Evolutionary conservation across 2,888 invertebrate genomes (phyloP), one percentile per base, ranked within the genome.

Genomic region (Melieria omissa): DNA sequence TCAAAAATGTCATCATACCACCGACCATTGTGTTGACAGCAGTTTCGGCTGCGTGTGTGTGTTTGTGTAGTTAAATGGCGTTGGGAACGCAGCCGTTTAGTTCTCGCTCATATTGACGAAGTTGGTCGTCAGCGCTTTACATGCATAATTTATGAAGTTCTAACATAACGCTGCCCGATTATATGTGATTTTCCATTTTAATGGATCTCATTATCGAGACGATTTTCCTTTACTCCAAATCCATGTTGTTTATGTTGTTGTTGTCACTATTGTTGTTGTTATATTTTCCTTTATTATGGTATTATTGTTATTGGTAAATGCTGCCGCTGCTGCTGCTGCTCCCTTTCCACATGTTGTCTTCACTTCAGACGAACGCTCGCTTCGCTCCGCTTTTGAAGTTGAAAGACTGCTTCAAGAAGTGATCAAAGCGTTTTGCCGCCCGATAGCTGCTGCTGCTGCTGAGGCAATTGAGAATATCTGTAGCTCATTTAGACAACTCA

Each of bases 401-500:
- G 41, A 42, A 57, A 16, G 29, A 9, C 44, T 55, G 57, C 57
- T 65, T 29, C 14, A 65, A 55, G n/a, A 54, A 55, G 4, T 71
- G 71, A 71, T 71, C 71, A 71, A 71, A 71, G 71, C 57, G 10
- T 49, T 57, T 42, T 65, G 55, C 72, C 72, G 72, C 60, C 65
- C 44, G 12, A 64, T 70, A 55, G 63, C 46, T 42, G 54, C 54
- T 16, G 29, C 68, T 54, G 16, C 46, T n/a, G 16, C 65, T 16
- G 46, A 29, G 63, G 71, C 71, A 65, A 71, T 61, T 55, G 71
- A 62, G 70, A 64, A 74, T 46, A 68, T 64, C 65, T 70, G 44
- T 29, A 44, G 6, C 16, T 49, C 46, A 55, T 55, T 58, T 45
- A 52, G 47, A 58, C 58, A 61, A 58, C 41, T 58, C 41, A 41